Conservation (phyloP, 2,888 invertebrate species). For the Chrysolina haemoptera region DNA sequence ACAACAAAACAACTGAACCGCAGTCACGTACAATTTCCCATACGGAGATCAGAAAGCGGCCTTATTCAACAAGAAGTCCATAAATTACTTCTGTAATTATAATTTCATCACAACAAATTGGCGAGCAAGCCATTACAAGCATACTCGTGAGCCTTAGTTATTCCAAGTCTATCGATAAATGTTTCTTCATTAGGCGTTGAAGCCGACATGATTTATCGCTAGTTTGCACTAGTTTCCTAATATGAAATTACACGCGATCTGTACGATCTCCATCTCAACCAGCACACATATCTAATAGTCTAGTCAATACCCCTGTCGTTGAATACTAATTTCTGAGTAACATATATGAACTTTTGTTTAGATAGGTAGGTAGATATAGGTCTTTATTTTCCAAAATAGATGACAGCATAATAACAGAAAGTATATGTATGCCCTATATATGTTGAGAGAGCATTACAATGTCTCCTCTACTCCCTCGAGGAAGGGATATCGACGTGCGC, state of each 20-base stretch:
- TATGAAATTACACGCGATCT: constrained; percentile 21
- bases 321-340: neutral
- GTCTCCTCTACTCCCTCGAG: too few species aligned
- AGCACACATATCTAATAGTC: neutral
- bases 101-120: constrained; percentile 22
- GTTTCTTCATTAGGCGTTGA: constrained; percentile 26
- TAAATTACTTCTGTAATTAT: constrained; percentile 21
- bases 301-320: too few species aligned
- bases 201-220: constrained; percentile 36
- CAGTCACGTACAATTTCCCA: neutral
- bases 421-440: too few species aligned
- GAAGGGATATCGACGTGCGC: too few species aligned
- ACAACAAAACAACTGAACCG: neutral
- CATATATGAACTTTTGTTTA: neutral
- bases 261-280: neutral
- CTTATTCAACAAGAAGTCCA: constrained; percentile 5
- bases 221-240: constrained; percentile 40
- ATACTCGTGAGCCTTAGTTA: neutral
- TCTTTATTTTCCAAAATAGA: too few species aligned
- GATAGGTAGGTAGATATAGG: too few species aligned
- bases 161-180: constrained; percentile 10
- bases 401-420: too few species aligned
- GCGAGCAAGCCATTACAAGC: constrained; percentile 12
- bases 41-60: constrained; percentile 15
- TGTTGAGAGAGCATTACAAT: too few species aligned